These are phyloP conservation scores for Pararge aegeria DNA, from an alignment of 1,140 invertebrate species.

Conservation along the genomic window DNA sequence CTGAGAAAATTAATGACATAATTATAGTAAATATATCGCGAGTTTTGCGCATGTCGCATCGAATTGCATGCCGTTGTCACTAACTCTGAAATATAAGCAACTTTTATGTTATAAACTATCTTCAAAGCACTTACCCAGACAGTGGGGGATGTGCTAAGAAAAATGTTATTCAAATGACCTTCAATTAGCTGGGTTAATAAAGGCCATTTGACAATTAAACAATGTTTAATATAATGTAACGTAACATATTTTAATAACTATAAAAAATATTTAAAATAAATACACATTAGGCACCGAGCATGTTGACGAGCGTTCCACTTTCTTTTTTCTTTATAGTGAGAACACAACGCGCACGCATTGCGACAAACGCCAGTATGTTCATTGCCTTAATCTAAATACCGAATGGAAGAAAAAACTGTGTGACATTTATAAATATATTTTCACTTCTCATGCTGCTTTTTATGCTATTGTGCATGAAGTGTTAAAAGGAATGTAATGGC, in stretches of 20 bases:
- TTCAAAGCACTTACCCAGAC: neutral
- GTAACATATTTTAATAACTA: slow-evolving; percentile 7
- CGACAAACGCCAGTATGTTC: neutral
- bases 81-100: slow-evolving; percentile 11
- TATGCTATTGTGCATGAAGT: too few relatives aligned
- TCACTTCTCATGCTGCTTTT: too few relatives aligned
- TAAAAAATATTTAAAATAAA: neutral
- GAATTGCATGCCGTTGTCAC: neutral
- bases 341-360: neutral
- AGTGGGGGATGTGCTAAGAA: neutral
- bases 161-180: slow-evolving; percentile 50
- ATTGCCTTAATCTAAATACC: neutral
- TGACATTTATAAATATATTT: too few relatives aligned
- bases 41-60: neutral
- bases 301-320: neutral
- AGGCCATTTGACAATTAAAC: slow-evolving; percentile 47
- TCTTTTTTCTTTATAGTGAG: neutral
- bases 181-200: slow-evolving; percentile 69
- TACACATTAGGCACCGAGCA: neutral
- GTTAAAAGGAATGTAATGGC: too few relatives aligned
- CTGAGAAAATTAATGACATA: neutral
- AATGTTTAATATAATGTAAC: slow-evolving; percentile 22
- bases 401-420: neutral
- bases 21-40: neutral
- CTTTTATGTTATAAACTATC: slow-evolving; percentile 5